phyloP scores from a whole-genome alignment of 1,140 invertebrate genomes.

The Bombus polaris region DNA sequence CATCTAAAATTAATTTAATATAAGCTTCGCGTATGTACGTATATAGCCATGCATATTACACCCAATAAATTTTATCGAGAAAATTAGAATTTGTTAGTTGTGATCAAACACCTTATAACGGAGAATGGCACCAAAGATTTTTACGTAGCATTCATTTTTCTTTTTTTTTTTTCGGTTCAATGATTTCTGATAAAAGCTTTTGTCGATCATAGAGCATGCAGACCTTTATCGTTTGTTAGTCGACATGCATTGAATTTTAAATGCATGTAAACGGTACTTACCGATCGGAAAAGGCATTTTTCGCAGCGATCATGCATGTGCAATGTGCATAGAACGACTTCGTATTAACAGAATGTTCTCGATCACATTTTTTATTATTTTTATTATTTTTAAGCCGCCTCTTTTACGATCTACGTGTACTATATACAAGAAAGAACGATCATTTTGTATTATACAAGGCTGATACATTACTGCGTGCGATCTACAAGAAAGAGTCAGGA shows the following conservation, averaged over 20 bases:
- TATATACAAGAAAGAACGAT: conserved; percentile 13
- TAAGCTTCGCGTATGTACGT: background rate
- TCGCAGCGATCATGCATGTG: conserved; percentile 49
- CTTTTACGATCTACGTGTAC: conserved; percentile 19
- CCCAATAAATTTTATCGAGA: background rate
- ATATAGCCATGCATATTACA: background rate
- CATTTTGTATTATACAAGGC: background rate
- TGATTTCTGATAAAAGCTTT: background rate
- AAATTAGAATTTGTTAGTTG: background rate
- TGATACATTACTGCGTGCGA: conserved; percentile 6
- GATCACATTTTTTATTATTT: background rate
- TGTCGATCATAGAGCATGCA: background rate
- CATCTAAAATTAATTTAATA: background rate
- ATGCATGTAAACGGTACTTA: conserved; percentile 64
- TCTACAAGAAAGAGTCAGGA: conserved; percentile 36
- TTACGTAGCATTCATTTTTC: background rate
- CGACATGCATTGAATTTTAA: conserved; percentile 10
- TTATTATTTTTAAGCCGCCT: background rate
- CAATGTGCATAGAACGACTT: conserved; percentile 35
- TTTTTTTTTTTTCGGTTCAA: background rate
- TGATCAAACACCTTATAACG: background rate
- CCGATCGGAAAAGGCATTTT: conserved; percentile 47
- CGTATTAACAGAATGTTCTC: conserved; percentile 24
- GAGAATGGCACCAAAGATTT: background rate
- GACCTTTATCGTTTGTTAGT: conserved; percentile 43